phyloP scores from a whole-genome alignment of 2,113 vertebrate species.

The Perccottus glenii region DNA sequence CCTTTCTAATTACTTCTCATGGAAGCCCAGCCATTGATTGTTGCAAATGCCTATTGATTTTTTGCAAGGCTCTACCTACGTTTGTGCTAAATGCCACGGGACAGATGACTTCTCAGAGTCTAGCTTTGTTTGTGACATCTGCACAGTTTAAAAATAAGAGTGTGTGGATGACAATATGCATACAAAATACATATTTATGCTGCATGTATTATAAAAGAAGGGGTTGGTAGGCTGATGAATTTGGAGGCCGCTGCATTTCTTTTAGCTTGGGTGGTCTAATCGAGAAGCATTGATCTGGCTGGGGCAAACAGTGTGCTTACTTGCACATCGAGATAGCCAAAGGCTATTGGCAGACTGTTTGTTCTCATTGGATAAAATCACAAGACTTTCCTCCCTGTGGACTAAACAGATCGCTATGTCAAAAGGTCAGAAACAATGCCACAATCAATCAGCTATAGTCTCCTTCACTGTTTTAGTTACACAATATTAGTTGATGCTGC shows the following conservation, averaged over 20 bases:
- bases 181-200: constrained; percentile 18
- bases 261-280: constrained; percentile 51
- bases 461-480: constrained; percentile 41
- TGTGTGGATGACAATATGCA: not conserved
- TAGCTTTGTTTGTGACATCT: constrained; percentile 33
- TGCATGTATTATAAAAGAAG: constrained; percentile 21
- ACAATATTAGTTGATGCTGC: constrained; percentile 28
- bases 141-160: not conserved
- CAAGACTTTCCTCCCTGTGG: constrained; percentile 54
- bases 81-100: constrained; percentile 60
- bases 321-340: constrained; percentile 65
- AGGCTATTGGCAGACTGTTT: constrained; percentile 71
- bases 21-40: constrained; percentile 68
- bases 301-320: constrained; percentile 60
- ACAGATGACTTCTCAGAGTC: constrained; percentile 36
- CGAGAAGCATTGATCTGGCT: constrained; percentile 63
- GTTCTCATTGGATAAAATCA: constrained; percentile 67
- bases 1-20: constrained; percentile 76
- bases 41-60: constrained; percentile 75
- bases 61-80: constrained; percentile 49
- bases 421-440: constrained; percentile 55
- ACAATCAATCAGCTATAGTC: constrained; percentile 46
- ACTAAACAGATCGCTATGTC: constrained; percentile 54
- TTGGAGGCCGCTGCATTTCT: constrained; percentile 32
- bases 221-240: constrained; percentile 34